A percentile compares a stretch with the other conserved stretches of the same genome.
These are phyloP conservation scores for Epizoanthus scotinus DNA, from an alignment of 92 coral and sea anemone species.

Conservation along the genomic window DNA sequence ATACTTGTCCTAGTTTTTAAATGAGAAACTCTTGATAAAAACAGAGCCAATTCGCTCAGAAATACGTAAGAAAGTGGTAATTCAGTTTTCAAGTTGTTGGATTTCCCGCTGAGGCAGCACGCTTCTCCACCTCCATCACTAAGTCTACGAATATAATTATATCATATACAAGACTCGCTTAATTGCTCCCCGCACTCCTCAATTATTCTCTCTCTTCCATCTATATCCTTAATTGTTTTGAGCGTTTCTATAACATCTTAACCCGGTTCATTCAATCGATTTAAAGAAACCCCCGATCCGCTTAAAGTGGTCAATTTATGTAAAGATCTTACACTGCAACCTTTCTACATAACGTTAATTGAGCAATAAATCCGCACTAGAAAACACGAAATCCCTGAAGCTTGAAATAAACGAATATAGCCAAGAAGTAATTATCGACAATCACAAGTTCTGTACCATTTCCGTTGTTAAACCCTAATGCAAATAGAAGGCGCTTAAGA, in stretches of 20 bases:
- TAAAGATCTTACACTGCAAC: background rate
- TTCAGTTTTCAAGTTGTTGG: constrained; percentile 17
- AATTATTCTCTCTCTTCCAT: constrained; percentile 16
- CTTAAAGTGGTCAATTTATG: background rate
- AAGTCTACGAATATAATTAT: constrained; percentile 41
- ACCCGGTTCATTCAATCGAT: constrained; percentile 8
- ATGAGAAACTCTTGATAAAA: background rate
- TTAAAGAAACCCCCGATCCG: background rate
- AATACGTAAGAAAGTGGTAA: background rate
- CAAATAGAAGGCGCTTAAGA: constrained; percentile 26
- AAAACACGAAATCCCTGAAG: constrained; percentile 23
- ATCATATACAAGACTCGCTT: constrained; percentile 29
- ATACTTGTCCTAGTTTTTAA: background rate
- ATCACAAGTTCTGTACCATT: constrained; percentile 41
- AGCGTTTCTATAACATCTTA: constrained; percentile 1
- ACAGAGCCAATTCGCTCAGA: background rate
- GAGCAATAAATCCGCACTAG: background rate
- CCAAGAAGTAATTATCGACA: constrained; percentile 53
- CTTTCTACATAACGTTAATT: background rate
- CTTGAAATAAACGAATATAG: constrained; percentile 31
- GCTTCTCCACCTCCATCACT: constrained; percentile 3
- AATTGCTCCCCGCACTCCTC: constrained; percentile 29
- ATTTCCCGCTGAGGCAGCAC: constrained; percentile 35
- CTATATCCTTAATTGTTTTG: constrained; percentile 34
- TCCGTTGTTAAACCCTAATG: constrained; percentile 48